Base-by-base conservation (phyloP, 1,140 invertebrate species). In the Teleopsis dalmanni region DNA sequence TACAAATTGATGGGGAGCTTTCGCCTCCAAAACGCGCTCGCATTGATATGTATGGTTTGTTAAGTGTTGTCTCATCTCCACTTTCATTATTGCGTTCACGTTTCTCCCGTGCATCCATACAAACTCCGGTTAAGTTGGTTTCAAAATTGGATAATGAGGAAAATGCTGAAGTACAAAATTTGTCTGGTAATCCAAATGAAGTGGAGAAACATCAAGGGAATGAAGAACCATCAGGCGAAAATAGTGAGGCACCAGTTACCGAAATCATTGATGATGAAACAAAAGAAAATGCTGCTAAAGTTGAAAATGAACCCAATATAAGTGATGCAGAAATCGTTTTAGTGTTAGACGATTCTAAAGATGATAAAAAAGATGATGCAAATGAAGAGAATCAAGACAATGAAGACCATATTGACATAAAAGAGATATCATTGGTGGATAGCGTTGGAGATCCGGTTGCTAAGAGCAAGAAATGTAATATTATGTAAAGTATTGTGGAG, bases 11-110 rank as follows among this genome's bases (percentile, higher is more conserved):
- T 35, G 51, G 61, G 21, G 60, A 62, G 5, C 57, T 60, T 48
- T 63, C 65, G 31, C 65, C 65, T 11, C 65, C 65, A 0, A 69
- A 69, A 36, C 56, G 62, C 3, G 60, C 62, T 35, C 60, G 65
- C 10, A 56, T 66, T 8, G 65, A 69, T 21, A 31, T 49, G 42
- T 19, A 29, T 14, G 43, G 36, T 0, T 50, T 69, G 1, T 65
- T 68, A 25, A 63, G 56, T 35, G 62, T 53, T 16, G 55, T 62
- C n/a, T 19, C 51, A 11, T 64, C 62, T 6, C 65, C 65, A 13
- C 55, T 69, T 9, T 57, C 55, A 37, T 27, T 62, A 51, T 45
- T 69, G 29, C 61, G 65, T 13, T 54, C 62, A 4, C 56, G 59
- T 18, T 62, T 68, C 26, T 62, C 65, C 6, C 65, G 53, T 22